phyloP scores from a whole-genome alignment of 2,797 vertebrate species.

The Sparidentex hasta region DNA sequence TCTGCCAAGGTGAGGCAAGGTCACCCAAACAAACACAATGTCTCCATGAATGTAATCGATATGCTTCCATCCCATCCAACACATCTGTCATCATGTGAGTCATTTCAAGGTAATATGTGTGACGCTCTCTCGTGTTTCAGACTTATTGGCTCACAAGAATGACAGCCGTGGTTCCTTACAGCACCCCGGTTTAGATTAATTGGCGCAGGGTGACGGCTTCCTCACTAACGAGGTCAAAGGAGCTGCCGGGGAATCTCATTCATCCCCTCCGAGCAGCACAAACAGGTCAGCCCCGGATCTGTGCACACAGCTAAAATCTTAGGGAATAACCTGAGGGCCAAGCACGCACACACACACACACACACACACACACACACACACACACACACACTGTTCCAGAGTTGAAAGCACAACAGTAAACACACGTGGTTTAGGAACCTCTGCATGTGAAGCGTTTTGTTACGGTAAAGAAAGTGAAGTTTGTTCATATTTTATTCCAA shows the following conservation, averaged over 20 bases:
- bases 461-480: not conserved
- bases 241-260: constrained; percentile 22
- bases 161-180: not conserved
- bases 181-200: constrained; percentile 5
- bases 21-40: not conserved
- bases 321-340: constrained; percentile 3
- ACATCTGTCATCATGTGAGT: not conserved
- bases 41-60: not conserved
- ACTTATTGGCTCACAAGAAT: not conserved
- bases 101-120: not conserved
- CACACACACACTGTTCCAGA: not conserved
- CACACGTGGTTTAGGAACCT: too few relatives aligned
- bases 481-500: not conserved
- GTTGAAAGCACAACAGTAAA: not conserved
- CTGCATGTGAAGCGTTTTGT: not conserved
- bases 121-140: not conserved
- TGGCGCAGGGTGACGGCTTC: not conserved
- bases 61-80: not conserved
- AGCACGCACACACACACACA: too few relatives aligned
- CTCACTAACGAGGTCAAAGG: constrained; percentile 33
- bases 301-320: constrained; percentile 1
- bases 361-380: too few relatives aligned
- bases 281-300: constrained; percentile 30
- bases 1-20: not conserved
- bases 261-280: constrained; percentile 13